Evolutionary conservation across 2,113 vertebrate genomes (phyloP).

Genomic region (Indicator indicator): DNA sequence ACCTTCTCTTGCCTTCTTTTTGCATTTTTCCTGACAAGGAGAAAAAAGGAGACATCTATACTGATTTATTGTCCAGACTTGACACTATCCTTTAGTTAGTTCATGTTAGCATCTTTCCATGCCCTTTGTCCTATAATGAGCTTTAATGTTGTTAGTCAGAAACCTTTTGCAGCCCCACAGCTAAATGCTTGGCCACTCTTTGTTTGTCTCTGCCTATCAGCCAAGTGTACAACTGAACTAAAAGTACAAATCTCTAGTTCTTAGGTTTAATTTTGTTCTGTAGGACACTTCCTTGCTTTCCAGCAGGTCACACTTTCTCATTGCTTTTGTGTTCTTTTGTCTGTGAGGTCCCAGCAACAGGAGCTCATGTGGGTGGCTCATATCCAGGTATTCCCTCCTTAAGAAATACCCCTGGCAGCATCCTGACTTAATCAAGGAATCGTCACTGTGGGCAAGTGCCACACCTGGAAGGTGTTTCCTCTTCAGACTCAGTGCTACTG

Average conservation of each 20-base stretch:
- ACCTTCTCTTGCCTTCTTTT: background rate
- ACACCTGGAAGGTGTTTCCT: background rate
- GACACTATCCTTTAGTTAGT: background rate
- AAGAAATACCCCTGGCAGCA: background rate
- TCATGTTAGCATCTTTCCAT: background rate
- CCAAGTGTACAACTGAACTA: background rate
- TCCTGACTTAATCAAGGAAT: background rate
- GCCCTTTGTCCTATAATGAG: background rate
- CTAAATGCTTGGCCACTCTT: background rate
- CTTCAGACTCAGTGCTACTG: background rate
- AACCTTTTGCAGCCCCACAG: background rate
- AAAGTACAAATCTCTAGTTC: background rate
- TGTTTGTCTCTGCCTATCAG: background rate
- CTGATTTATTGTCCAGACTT: background rate
- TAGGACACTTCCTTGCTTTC: background rate
- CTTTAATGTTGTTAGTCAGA: background rate
- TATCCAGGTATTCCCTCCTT: background rate
- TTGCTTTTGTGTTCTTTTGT: background rate
- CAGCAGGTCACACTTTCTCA: background rate
- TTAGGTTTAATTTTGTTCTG: background rate
- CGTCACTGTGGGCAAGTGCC: background rate
- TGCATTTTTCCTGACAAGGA: background rate
- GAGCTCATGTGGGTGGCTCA: background rate
- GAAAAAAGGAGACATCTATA: background rate
- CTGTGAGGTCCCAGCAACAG: background rate